Base-by-base conservation (phyloP, 2,113 vertebrate genomes). In the Apodemus speciosus region DNA sequence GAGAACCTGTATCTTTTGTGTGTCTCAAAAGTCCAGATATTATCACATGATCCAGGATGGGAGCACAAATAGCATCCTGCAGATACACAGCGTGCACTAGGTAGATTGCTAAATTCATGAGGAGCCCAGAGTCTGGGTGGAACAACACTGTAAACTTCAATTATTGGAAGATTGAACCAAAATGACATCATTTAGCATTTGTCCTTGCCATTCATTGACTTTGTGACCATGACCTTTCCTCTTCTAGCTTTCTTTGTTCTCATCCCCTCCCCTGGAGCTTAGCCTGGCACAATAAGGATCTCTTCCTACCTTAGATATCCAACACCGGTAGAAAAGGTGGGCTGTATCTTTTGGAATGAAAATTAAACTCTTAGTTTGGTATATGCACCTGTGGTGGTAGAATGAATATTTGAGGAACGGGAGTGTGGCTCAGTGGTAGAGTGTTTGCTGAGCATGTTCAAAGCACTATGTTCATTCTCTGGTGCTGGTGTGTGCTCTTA, bases 1-100 rank as follows among this genome's bases (percentile, higher is more conserved):
- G 92, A 89, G 80, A 87, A 84, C 62, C 43, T 51, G 40, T 9
- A 25, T 89, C 51, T 23, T 94, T 88, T 69, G 79, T 93, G 40
- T 56, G 60, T 92, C 71, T 92, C 60, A 2, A 71, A 85, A 69
- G 66, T 76, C 58, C 85, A 43, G 11, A 21, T 75, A 43, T 56
- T 60, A 75, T 77, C 27, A 49, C 84, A 75, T 38, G 88, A 79
- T 72, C 30, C 79, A 66, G 76, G 76, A 87, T 69, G 40, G 40
- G 23, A 89, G 51, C 15, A 10, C 62, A 86, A 91, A 53, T 64
- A 73, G 21, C 69, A 66, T 94, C 80, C 85, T 69, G n/a, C 89
- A 77, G 58, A 92, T 46, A 58, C 1, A 14, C 79, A 64, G 40
- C 49, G 9, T 16, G 49, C 56, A 20, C 53, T 85, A 85, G 73